Percentiles rank a stretch among this genome's conserved stretches.
Conservation (phyloP, 37 sponge, comb jelly and placozoan species). For the Theonella swinhoei region DNA sequence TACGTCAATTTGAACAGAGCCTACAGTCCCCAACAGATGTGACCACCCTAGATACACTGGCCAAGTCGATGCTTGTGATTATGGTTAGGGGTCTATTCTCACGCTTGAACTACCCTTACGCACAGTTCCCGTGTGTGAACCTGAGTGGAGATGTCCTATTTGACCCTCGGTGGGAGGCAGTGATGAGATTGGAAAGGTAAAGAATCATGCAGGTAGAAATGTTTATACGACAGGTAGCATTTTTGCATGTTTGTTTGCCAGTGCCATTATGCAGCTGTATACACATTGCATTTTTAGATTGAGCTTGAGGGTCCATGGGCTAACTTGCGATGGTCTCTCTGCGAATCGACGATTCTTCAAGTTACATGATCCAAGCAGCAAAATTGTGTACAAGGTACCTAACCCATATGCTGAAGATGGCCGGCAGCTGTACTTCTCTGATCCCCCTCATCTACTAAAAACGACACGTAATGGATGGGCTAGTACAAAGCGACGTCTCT, state of each 20-base stretch:
- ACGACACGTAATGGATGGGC: slow-evolving; percentile 34
- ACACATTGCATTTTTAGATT: no score
- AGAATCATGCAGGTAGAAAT: no score
- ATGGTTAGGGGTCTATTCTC: slow-evolving; percentile 14
- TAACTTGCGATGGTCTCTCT: no score
- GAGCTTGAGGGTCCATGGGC: no score
- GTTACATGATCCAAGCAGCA: neutral
- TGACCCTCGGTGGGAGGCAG: slow-evolving; percentile 4
- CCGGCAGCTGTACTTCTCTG: neutral
- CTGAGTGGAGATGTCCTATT: neutral
- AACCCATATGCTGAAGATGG: neutral
- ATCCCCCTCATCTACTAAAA: slow-evolving; percentile 10
- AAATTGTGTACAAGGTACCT: neutral
- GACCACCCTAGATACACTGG: neutral
- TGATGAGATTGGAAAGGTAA: neutral
- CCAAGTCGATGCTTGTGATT: slow-evolving; percentile 16
- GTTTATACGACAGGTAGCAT: no score
- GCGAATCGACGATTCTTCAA: neutral
- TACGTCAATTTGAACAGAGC: neutral
- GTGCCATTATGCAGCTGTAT: no score
- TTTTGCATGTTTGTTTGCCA: no score
- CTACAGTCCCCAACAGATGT: neutral
- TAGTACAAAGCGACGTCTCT: slow-evolving; percentile 20
- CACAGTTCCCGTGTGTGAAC: neutral
- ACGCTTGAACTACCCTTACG: neutral